Base-by-base conservation (phyloP, 1,140 invertebrate species). In the Mylabris phalerata region DNA sequence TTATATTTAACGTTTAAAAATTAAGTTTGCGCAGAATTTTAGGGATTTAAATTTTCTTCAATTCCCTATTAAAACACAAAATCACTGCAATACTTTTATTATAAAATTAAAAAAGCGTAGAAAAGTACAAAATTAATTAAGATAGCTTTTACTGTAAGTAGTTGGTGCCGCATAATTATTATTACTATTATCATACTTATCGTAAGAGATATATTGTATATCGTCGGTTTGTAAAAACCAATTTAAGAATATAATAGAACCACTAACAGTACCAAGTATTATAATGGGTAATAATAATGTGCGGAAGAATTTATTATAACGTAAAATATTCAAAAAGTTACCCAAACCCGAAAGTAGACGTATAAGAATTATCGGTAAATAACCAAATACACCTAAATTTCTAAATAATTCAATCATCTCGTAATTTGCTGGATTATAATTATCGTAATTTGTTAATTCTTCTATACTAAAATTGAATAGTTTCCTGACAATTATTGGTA, bases 181-280 rank as follows among this genome's bases (percentile, higher is more conserved):
- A 42, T 42, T n/a, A 42, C 10, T 11, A 42, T 11, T 40, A 10
- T 40, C 10, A 4, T n/a, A 42, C 5, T 42, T 11, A 10, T 42
- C 11, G 41, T 42, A n/a, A 42, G 9, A 42, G 3, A 11, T 42
- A 42, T 42, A 32, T 42, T 42, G 41, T 42, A 9, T 40, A 32
- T 55, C 56, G 26, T 52, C 52, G 2, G 65, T 63, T 52, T 69
- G 67, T 46, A 70, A 55, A 65, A 67, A 70, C 60, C 64, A 72
- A 11, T 69, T 62, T 40, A 73, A 59, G 57, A 73, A 73, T 19
- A 71, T 55, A 40, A 71, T 50, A 10, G 57, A 54, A 2, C 70
- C 69, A 19, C 62, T 60, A 19, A 66, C 63, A 5, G 63, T 38
- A 2, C 58, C 46, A 13, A 71, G 41, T 3, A 68, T 51, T n/a